These are phyloP conservation scores for Mactra quadrangularis DNA, from an alignment of 1,140 invertebrate species.

Conservation along the genomic window DNA sequence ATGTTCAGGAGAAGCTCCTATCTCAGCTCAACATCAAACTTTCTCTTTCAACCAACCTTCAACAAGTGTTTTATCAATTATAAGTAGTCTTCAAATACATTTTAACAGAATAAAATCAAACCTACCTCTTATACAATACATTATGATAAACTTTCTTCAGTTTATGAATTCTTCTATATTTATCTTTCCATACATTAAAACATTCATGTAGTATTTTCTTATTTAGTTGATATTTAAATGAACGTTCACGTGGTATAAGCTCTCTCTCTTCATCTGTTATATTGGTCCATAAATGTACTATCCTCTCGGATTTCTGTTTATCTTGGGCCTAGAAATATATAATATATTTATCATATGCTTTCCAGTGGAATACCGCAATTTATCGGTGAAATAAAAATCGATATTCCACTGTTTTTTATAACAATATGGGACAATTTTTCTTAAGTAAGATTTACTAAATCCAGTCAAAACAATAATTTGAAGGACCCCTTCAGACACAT, in stretches of 20 bases:
- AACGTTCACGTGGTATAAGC: constrained; percentile 46
- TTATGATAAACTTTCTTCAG: constrained; percentile 58
- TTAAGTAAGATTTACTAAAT: too few species aligned
- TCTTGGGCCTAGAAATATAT: constrained; percentile 47
- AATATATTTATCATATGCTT: too few species aligned
- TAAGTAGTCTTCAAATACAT: too few species aligned
- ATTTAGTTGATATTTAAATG: constrained; percentile 49
- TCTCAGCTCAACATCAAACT: too few species aligned
- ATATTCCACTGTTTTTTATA: neutral
- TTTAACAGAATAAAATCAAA: too few species aligned
- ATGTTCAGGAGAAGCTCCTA: too few species aligned
- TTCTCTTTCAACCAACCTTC: too few species aligned
- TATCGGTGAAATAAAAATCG: too few species aligned
- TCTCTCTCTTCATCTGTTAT: constrained; percentile 52
- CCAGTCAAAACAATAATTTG: too few species aligned
- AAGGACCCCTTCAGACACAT: too few species aligned
- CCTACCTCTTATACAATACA: constrained; percentile 42
- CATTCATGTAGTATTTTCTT: constrained; percentile 28
- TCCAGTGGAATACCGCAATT: too few species aligned
- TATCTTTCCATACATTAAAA: constrained; percentile 19
- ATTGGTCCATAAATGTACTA: constrained; percentile 54
- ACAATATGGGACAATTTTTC: neutral
- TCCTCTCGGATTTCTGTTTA: constrained; percentile 48
- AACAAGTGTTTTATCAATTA: too few species aligned
- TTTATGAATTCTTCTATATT: constrained; percentile 39